These are phyloP conservation scores for Mamestra configurata DNA, from an alignment of 1,140 invertebrate genomes.

Conservation along the genomic window DNA sequence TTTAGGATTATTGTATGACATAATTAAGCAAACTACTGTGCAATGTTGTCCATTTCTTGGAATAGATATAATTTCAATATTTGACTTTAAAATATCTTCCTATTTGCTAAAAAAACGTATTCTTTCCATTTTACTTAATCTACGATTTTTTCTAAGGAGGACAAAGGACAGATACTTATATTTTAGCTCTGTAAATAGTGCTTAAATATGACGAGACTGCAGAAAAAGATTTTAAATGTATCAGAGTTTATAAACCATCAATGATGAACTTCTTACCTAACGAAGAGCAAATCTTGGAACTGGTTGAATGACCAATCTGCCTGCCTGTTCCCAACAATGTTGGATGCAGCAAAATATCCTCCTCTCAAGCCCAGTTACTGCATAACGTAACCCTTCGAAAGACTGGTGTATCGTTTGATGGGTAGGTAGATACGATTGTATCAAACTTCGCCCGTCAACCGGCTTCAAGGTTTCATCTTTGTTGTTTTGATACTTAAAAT, in stretches of 20 bases:
- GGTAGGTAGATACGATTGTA: too few relatives aligned
- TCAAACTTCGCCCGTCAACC: too few relatives aligned
- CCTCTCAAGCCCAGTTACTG: too few relatives aligned
- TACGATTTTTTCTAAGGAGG: not conserved
- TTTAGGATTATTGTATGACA: not conserved
- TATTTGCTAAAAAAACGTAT: not conserved
- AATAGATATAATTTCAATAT: slow-evolving; percentile 2
- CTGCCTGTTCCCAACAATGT: too few relatives aligned
- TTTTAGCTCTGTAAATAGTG: not conserved
- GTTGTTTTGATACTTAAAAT: not conserved
- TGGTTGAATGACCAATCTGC: too few relatives aligned
- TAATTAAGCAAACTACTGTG: not conserved
- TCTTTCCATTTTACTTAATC: slow-evolving; percentile 4
- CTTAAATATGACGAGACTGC: slow-evolving; percentile 9
- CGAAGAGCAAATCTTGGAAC: too few relatives aligned
- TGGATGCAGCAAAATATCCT: too few relatives aligned
- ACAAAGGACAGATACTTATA: not conserved
- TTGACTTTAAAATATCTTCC: slow-evolving; percentile 8
- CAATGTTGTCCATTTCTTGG: slow-evolving; percentile 23
- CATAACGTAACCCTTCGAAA: too few relatives aligned
- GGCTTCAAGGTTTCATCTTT: too few relatives aligned
- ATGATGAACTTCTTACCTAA: not conserved
- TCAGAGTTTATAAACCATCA: not conserved
- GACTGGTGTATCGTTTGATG: too few relatives aligned
- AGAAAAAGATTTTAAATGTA: not conserved